A percentile compares a stretch with the other conserved stretches of the same genome.
Evolutionary conservation across 2,113 vertebrate genomes (phyloP).

Genomic region (Struthidea cinerea): DNA sequence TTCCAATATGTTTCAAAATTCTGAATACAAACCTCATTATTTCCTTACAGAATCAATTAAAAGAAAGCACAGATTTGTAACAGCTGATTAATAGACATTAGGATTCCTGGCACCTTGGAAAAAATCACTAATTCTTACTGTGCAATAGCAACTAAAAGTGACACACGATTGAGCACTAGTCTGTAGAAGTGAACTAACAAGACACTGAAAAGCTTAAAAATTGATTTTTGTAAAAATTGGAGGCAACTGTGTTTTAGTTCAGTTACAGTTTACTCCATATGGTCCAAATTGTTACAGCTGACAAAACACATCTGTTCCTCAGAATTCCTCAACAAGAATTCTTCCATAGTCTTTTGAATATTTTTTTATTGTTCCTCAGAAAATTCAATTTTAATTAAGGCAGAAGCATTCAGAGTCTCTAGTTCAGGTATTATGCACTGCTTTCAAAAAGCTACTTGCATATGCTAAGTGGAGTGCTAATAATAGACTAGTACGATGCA

Average conservation of each 20-base stretch:
- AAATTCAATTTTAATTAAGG: neutral
- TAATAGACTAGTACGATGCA: neutral
- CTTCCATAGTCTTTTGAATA: neutral
- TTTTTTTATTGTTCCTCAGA: neutral
- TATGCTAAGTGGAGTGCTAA: neutral
- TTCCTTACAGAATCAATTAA: neutral
- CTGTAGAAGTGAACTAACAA: neutral
- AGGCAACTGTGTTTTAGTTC: neutral
- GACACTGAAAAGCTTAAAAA: neutral
- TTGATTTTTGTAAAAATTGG: neutral
- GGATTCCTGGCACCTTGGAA: neutral
- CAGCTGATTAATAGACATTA: neutral
- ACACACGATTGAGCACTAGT: neutral
- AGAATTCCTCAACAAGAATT: neutral
- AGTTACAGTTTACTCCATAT: neutral
- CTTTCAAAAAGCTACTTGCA: neutral
- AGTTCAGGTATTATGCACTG: neutral
- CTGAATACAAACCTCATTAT: neutral
- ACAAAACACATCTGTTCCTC: neutral
- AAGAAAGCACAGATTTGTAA: neutral
- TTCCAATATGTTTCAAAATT: neutral
- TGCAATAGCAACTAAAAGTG: neutral
- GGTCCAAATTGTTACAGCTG: neutral
- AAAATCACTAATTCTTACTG: neutral
- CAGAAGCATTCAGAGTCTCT: neutral